Percentiles rank a stretch among this genome's conserved stretches.
Conservation (phyloP, 2,113 vertebrate species). For the Ginglymostoma cirratum region DNA sequence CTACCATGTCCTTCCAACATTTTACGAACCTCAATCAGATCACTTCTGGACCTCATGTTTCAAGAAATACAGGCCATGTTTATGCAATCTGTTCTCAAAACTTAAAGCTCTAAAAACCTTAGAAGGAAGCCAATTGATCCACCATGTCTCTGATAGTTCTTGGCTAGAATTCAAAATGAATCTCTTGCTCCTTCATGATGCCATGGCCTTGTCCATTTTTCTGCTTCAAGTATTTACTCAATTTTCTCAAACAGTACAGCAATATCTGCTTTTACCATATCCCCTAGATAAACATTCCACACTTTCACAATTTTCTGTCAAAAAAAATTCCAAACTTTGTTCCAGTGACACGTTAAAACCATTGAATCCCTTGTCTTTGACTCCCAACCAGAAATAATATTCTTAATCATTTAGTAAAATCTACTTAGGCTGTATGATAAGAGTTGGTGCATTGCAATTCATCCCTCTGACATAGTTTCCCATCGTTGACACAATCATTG, state of each 20-base stretch:
- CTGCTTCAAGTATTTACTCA: background rate
- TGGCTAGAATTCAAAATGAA: background rate
- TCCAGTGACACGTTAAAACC: background rate
- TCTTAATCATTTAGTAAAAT: background rate
- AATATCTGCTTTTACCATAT: background rate
- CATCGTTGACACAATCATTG: background rate
- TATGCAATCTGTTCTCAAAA: background rate
- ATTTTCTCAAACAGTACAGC: background rate
- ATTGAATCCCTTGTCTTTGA: background rate
- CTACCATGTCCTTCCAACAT: background rate
- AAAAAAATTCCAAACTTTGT: background rate
- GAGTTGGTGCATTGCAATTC: background rate
- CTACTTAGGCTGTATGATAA: background rate
- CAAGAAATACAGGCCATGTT: background rate
- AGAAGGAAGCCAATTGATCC: background rate
- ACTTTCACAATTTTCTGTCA: background rate
- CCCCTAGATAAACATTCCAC: background rate
- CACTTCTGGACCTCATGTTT: background rate
- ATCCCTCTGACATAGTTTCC: background rate
- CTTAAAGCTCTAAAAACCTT: background rate
- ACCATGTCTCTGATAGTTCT: background rate
- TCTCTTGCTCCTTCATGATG: background rate
- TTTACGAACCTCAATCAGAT: background rate
- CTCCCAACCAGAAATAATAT: background rate
- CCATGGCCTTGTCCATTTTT: background rate